Evolutionary conservation across 2,888 invertebrate species (phyloP).

Genomic region (Cyaniris semiargus): DNA sequence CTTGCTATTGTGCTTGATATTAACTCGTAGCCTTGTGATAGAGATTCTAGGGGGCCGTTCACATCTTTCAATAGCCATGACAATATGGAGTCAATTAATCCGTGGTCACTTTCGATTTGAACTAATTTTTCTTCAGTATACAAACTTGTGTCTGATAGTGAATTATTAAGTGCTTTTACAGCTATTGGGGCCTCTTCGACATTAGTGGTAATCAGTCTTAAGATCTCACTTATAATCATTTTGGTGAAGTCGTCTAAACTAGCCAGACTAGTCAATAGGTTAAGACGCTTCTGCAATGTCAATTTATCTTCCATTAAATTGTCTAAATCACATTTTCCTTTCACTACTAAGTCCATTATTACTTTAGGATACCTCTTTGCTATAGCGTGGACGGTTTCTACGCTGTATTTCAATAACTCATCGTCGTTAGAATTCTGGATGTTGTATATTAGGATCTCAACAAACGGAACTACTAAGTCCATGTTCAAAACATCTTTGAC

Average conservation of each 20-base stretch:
- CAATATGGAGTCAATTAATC: conserved; percentile 63
- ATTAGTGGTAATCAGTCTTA: conserved; percentile 55
- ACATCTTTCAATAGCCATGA: conserved; percentile 62
- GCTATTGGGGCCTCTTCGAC: conserved; percentile 58
- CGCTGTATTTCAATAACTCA: conserved; percentile 66
- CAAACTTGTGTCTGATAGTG: conserved; percentile 59
- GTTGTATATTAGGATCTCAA: conserved; percentile 73
- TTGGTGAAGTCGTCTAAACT: conserved; percentile 73
- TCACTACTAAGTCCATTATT: conserved; percentile 76
- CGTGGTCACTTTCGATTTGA: conserved; percentile 70
- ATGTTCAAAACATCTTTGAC: conserved; percentile 67
- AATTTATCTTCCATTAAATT: conserved; percentile 56
- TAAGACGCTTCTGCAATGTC: conserved; percentile 63
- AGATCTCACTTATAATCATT: conserved; percentile 68
- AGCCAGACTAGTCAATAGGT: conserved; percentile 69
- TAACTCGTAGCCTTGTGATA: conserved; percentile 58
- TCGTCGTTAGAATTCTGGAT: conserved; percentile 68
- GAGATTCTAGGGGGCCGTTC: conserved; percentile 49
- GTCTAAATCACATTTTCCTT: conserved; percentile 67
- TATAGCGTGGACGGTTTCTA: conserved; percentile 76
- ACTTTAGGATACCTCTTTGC: conserved; percentile 73
- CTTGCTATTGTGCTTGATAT: conserved; percentile 64
- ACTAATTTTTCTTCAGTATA: conserved; percentile 61
- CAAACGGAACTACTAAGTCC: conserved; percentile 73
- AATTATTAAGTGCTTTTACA: conserved; percentile 59